Conservation (phyloP, 2,113 vertebrate species). For the Isichthys henryi region DNA sequence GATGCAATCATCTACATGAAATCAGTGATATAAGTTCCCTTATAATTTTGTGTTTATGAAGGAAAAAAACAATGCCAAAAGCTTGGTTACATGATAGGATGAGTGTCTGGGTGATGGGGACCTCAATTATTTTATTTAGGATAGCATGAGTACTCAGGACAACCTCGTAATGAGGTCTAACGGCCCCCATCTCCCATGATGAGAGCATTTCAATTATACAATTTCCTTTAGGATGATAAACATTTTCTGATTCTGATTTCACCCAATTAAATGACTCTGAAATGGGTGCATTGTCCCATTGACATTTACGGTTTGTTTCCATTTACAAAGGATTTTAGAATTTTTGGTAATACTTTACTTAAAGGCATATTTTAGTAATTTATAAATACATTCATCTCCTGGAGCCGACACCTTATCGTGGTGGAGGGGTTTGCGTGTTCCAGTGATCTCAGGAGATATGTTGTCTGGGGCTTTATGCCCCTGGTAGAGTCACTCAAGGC, state of each 20-base stretch:
- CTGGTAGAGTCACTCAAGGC: too few relatives aligned
- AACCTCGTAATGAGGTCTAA: too few relatives aligned
- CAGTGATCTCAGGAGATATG: too few relatives aligned
- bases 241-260: too few relatives aligned
- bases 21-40: neutral
- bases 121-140: neutral
- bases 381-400: neutral
- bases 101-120: neutral
- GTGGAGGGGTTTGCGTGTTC: too few relatives aligned
- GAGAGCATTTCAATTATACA: too few relatives aligned
- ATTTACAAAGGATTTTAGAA: neutral
- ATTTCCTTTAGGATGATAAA: too few relatives aligned
- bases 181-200: too few relatives aligned
- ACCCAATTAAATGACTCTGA: neutral
- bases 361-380: neutral
- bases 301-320: neutral
- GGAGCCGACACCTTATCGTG: too few relatives aligned
- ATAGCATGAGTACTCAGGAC: neutral
- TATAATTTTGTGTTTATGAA: neutral
- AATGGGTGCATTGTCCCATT: neutral
- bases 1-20: neutral
- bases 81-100: neutral
- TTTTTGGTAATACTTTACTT: neutral
- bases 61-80: neutral
- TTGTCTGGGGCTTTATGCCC: too few relatives aligned